Conservation (phyloP, 1,140 invertebrate genomes). For the Nephila pilipes region DNA sequence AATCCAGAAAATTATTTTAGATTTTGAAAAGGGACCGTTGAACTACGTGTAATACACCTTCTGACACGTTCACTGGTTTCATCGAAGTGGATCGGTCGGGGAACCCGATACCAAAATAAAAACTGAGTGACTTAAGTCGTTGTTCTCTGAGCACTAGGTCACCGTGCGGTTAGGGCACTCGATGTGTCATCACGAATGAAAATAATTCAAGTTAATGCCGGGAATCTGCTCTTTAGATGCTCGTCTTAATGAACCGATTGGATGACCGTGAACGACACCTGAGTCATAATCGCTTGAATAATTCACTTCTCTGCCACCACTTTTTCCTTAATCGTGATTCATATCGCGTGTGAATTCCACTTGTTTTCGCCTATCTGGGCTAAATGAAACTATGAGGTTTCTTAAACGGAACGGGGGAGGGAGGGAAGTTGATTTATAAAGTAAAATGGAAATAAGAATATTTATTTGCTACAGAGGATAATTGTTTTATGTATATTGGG, state of each 20-base stretch:
- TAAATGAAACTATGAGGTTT: too few relatives aligned
- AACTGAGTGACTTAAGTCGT: background rate
- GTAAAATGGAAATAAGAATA: too few relatives aligned
- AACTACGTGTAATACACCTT: too few relatives aligned
- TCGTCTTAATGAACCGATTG: background rate
- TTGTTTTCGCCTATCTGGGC: too few relatives aligned
- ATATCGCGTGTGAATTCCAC: background rate
- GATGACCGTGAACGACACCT: conserved; percentile 17
- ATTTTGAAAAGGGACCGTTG: too few relatives aligned
- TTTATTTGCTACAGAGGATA: too few relatives aligned
- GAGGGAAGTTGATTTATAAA: too few relatives aligned
- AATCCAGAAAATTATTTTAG: too few relatives aligned
- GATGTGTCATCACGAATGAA: conserved; percentile 38
- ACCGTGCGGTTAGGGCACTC: background rate
- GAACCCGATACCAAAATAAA: background rate
- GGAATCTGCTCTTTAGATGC: background rate
- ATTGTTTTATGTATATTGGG: too few relatives aligned
- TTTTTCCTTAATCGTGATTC: background rate
- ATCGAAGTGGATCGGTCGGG: background rate
- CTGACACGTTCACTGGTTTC: background rate
- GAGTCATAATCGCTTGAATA: background rate
- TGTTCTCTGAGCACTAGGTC: background rate
- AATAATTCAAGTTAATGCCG: conserved; percentile 18
- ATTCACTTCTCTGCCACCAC: background rate
- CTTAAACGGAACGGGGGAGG: too few relatives aligned